A percentile compares a stretch with the other conserved stretches of the same genome.
These are phyloP conservation scores for Orthosia incerta DNA, from an alignment of 2,888 invertebrate species.

Conservation along the genomic window DNA sequence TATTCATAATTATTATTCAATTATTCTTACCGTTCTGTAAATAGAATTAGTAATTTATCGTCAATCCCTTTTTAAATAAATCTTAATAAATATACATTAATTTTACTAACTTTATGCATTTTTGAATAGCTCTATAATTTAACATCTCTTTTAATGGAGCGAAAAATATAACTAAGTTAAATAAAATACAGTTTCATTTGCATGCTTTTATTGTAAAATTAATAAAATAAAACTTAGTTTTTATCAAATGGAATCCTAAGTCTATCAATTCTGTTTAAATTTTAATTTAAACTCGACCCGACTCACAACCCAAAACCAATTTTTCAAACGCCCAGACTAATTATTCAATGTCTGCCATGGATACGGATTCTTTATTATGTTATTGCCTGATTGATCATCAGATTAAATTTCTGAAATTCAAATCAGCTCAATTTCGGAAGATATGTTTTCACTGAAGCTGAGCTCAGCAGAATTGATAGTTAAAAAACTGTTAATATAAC, in stretches of 20 bases:
- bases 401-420: slow-evolving; percentile 51
- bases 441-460: neutral
- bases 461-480: neutral
- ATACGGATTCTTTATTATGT: slow-evolving; percentile 62
- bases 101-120: neutral
- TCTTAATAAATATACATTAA: neutral
- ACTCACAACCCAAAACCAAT: slow-evolving; percentile 60
- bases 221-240: slow-evolving; percentile 11
- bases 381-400: slow-evolving; percentile 67
- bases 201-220: neutral
- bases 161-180: neutral
- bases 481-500: neutral
- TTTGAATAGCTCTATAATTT: neutral
- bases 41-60: no score
- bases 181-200: neutral
- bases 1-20: neutral
- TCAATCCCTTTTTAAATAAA: neutral
- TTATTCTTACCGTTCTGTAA: neutral
- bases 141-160: neutral
- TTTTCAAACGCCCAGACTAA: slow-evolving; percentile 67
- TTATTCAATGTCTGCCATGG: slow-evolving; percentile 70
- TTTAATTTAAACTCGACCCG: slow-evolving; percentile 50
- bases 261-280: slow-evolving; percentile 47
- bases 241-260: slow-evolving; percentile 21
- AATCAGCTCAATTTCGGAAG: slow-evolving; percentile 13